Base-by-base conservation (phyloP, 2,888 invertebrate genomes). In the Trichacis sp. region DNA sequence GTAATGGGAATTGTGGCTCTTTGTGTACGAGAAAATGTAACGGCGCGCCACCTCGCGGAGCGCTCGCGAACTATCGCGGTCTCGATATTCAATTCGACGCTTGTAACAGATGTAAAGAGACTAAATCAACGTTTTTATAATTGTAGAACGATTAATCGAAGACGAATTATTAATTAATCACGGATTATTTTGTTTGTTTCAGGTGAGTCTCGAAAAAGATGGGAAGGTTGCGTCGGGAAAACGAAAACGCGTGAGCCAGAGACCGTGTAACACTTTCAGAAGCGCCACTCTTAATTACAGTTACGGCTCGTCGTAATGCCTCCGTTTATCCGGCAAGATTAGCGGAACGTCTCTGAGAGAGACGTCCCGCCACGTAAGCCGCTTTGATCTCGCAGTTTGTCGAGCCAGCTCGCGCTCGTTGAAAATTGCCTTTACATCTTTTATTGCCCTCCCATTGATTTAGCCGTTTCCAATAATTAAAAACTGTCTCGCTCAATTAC, bases 181-280 rank as follows among this genome's bases (percentile, higher is more conserved):
- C n/a, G n/a, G n/a, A n/a, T n/a, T n/a, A n/a, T n/a, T 33, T 33
- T 33, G 33, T 40, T 15, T 67, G 66, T 71, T 71, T 43, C 69
- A 71, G 71, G 71, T 69, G 69, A 71, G 71, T 71, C 53, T 9
- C 14, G 36, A n/a, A 9, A 2, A 36, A 3, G 36, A n/a, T n/a
- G n/a, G n/a, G n/a, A n/a, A n/a, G n/a, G n/a, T n/a, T n/a, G n/a
- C n/a, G n/a, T n/a, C n/a, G n/a, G n/a, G 36, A 36, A 36, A 36
- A 5, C 6, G 40, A 12, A 40, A 40, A 15, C 40, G 3, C 40
- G 11, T 33, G 5, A 40, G 14, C 40, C 33, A 33, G 9, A 33
- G 33, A 9, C 8, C 2, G 11, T 33, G 33, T 33, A 5, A 8
- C 24, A 24, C 24, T 24, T 24, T 24, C 24, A 24, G 3, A 24